phyloP scores from a whole-genome alignment of 2,797 vertebrate genomes.

The Micropoecilia bifurca region DNA sequence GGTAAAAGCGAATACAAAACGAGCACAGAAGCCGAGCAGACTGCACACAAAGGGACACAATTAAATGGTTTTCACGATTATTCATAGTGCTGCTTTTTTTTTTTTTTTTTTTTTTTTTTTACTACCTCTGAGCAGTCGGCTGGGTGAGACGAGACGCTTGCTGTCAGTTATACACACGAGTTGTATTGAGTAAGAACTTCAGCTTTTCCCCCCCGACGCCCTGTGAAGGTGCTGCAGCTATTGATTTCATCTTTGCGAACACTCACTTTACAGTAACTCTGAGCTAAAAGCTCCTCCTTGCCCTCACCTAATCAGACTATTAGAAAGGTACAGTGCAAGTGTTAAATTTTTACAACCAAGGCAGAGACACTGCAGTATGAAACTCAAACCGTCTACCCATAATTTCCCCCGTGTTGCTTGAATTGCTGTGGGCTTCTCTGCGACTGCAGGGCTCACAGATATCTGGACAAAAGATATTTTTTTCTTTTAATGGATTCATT shows the following conservation, averaged over 20 bases:
- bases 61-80: slow-evolving; percentile 75
- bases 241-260: slow-evolving; percentile 69
- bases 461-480: slow-evolving; percentile 43
- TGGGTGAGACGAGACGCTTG: slow-evolving; percentile 62
- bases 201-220: slow-evolving; percentile 57
- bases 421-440: slow-evolving; percentile 52
- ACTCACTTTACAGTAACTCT: slow-evolving; percentile 61
- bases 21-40: slow-evolving; percentile 56
- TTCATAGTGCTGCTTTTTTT: slow-evolving; percentile 60
- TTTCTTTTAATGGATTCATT: slow-evolving; percentile 34
- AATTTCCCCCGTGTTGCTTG: slow-evolving; percentile 55
- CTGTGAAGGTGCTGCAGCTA: slow-evolving; percentile 62
- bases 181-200: slow-evolving; percentile 52
- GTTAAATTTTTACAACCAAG: slow-evolving; percentile 40
- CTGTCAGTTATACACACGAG: slow-evolving; percentile 60
- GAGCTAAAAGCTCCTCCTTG: slow-evolving; percentile 58
- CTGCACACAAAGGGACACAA: slow-evolving; percentile 74
- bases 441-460: slow-evolving; percentile 60
- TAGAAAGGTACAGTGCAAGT: slow-evolving; percentile 49
- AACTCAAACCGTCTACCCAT: slow-evolving; percentile 28
- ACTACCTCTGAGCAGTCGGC: slow-evolving; percentile 65
- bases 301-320: slow-evolving; percentile 67
- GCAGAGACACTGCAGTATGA: slow-evolving; percentile 46
- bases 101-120: not conserved
- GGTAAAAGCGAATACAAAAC: slow-evolving; percentile 51